phyloP scores from a whole-genome alignment of 2,797 vertebrate species.

The Champsocephalus gunnari region DNA sequence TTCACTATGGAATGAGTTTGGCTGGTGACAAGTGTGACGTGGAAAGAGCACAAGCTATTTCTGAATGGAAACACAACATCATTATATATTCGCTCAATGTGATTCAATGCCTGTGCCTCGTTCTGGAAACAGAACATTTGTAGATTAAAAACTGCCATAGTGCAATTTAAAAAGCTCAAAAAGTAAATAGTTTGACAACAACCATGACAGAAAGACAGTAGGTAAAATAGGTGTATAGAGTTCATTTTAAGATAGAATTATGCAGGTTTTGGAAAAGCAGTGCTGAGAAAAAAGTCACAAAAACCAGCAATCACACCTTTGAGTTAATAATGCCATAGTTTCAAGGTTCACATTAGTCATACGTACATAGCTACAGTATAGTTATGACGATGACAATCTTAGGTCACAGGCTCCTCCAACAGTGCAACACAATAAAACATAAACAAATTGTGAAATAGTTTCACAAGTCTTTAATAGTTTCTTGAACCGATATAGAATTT shows the following conservation, averaged over 20 bases:
- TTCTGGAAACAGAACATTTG: background rate
- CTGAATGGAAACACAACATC: background rate
- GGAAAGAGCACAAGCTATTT: background rate
- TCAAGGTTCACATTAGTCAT: background rate
- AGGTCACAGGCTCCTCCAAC: too few relatives aligned
- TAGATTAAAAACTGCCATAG: constrained; percentile 3
- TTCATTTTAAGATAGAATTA: background rate
- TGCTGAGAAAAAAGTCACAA: background rate
- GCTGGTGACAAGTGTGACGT: constrained; percentile 17
- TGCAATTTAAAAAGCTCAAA: background rate
- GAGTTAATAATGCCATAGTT: background rate
- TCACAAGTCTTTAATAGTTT: background rate
- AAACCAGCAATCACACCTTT: background rate
- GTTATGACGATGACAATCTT: too few relatives aligned
- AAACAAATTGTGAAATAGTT: background rate
- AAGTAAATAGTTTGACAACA: background rate
- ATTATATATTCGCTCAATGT: constrained; percentile 1
- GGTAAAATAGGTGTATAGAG: background rate
- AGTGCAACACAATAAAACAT: too few relatives aligned
- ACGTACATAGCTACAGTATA: too few relatives aligned
- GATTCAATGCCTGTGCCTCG: background rate
- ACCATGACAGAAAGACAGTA: background rate
- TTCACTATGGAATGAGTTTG: constrained; percentile 16
- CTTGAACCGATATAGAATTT: background rate
- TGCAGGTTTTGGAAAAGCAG: background rate